A percentile compares a stretch with the other conserved stretches of the same genome.
Evolutionary conservation across 1,140 invertebrate genomes (phyloP).

Genomic region (Charaxes varanes): DNA sequence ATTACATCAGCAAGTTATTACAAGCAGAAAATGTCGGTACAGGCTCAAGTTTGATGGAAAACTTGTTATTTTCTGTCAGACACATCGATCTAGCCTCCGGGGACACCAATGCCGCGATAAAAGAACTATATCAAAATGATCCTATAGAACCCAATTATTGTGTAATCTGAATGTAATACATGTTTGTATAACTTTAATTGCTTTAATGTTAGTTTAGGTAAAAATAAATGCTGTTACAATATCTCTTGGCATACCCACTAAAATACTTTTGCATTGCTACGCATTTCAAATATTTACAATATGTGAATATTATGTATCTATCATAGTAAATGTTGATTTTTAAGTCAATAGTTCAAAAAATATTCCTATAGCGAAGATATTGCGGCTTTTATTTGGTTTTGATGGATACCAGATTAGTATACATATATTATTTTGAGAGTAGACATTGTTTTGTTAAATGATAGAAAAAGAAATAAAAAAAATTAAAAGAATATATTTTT

Average conservation of each 20-base stretch:
- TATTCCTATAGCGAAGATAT: constrained; percentile 8
- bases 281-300: constrained; percentile 12
- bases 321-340: constrained; percentile 14
- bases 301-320: constrained; percentile 10
- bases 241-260: constrained; percentile 15
- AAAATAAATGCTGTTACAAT: constrained; percentile 21
- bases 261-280: constrained; percentile 15
- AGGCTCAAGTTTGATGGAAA: too few species aligned
- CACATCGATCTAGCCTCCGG: too few species aligned
- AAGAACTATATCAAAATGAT: constrained; percentile 38
- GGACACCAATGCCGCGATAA: constrained; percentile 75
- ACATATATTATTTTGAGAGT: constrained; percentile 33
- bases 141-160: constrained; percentile 30
- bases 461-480: constrained; percentile 36
- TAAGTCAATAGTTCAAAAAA: constrained; percentile 11
- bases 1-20: too few species aligned
- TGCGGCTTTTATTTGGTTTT: constrained; percentile 17
- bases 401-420: constrained; percentile 24
- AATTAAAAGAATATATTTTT: background rate
- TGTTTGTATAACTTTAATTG: constrained; percentile 29
- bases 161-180: constrained; percentile 22
- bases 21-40: too few species aligned
- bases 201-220: constrained; percentile 36
- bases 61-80: too few species aligned
- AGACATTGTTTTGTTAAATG: constrained; percentile 42